Base-by-base conservation (phyloP, 2,888 invertebrate species). In the Euproctis similis region DNA sequence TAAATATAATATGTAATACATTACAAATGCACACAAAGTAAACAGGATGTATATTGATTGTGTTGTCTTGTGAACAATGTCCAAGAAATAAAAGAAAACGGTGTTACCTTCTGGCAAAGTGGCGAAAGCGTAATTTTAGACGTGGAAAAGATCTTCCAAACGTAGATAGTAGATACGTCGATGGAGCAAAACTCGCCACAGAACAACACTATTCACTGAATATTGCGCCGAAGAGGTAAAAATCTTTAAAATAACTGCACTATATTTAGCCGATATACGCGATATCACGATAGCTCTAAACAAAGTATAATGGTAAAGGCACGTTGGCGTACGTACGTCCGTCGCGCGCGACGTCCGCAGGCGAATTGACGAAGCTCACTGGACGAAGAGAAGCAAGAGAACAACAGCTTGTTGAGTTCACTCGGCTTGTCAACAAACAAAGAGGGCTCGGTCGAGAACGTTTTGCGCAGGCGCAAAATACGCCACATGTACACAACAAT, bases 341-440 rank as follows among this genome's bases (percentile, higher is more conserved):
- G 61, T 21, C 56, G 43, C 59, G 62, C 56, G 49, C 62, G 54
- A 53, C 63, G 62, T 59, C 63, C 44, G 51, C 52, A 54, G 68
- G 65, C 65, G 64, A 66, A 67, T 60, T 56, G 55, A 12, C 14
- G 14, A n/a, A n/a, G n/a, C n/a, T n/a, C n/a, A n/a, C n/a, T n/a
- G n/a, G n/a, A n/a, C n/a, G 14, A 14, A 14, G 4, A 14, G 18
- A 18, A 18, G n/a, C 4, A n/a, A 18, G n/a, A 18, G 18, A 18
- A 18, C 14, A 55, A 53, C 54, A 48, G 62, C 53, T 59, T 59
- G 62, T 59, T 57, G 60, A 58, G 59, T 55, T 57, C 57, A 53
- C 42, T 45, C 55, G 47, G 80, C 80, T 81, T 81, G 81, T 81
- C 81, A 81, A 81, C 81, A 81, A 81, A 81, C 81, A 81, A 78